Conservation (phyloP, 35 echinoderm and acorn worm species). For the Heliocidaris tuberculata region DNA sequence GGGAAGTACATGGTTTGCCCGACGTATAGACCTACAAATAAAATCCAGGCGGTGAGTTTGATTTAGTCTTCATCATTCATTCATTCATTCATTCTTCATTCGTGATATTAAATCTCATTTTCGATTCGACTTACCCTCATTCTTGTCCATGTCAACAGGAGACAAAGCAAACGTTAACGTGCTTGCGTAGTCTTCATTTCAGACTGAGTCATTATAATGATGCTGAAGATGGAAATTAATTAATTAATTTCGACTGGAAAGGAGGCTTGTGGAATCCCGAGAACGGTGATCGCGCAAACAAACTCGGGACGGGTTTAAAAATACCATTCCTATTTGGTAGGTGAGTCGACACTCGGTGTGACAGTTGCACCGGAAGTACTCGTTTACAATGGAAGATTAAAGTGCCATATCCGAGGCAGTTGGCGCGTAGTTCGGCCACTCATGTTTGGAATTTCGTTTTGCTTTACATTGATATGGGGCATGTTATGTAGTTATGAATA, state of each 20-base stretch:
- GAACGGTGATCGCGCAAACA: neutral
- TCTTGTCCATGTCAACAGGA: too few relatives aligned
- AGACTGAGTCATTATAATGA: neutral
- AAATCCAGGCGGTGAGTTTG: neutral
- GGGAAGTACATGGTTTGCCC: neutral
- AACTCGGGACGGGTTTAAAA: slow-evolving; percentile 16
- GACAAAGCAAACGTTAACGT: neutral
- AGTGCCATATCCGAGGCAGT: slow-evolving; percentile 30
- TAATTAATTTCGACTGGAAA: neutral
- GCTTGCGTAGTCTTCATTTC: neutral
- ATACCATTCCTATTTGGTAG: slow-evolving; percentile 26
- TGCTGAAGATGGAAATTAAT: neutral
- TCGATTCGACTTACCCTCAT: too few relatives aligned
- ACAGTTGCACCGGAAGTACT: slow-evolving; percentile 43
- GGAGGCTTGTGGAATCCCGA: neutral
- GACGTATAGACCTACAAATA: neutral
- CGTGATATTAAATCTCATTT: too few relatives aligned
- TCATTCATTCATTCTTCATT: too few relatives aligned
- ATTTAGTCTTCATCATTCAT: too few relatives aligned
- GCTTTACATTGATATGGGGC: neutral
- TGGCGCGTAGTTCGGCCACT: neutral
- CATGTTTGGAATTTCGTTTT: neutral
- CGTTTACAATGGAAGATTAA: slow-evolving; percentile 25
- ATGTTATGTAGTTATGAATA: too few relatives aligned
- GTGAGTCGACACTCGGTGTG: neutral